Base-by-base conservation (phyloP, 2,113 vertebrate species). In the Alces alces region DNA sequence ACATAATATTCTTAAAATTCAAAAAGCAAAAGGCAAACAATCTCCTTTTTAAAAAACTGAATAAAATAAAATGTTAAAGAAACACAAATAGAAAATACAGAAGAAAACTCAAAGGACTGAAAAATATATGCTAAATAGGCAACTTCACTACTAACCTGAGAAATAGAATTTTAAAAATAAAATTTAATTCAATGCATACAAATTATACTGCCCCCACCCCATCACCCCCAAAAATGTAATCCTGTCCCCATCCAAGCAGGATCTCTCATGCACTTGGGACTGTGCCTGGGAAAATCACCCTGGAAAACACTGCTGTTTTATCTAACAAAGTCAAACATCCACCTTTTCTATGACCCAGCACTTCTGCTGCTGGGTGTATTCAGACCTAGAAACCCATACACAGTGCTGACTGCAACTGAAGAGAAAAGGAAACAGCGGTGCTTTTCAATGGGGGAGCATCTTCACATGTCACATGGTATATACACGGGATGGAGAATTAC, bases 281-380 rank as follows among this genome's bases (percentile, higher is more conserved):
- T 1, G 15, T 15, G 50, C 13, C 1, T 7, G 52, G 25, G 10
- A n/a, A 27, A 25, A 25, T 61, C 19, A 45, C n/a, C 47, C 64
- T 11, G 12, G 21, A 15, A 87, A 60, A 33, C 16, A 14, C 3
- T 39, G 50, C 3, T 10, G 52, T 36, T 13, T 4, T 6, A 10
- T 43, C 47, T 43, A 2, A 25, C 1, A 15, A 23, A 50, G 36
- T 25, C 39, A 30, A 83, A 1, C 3, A 2, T 8, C n/a, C 23
- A 13, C 14, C 6, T 50, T 0, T 12, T 78, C 55, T 11, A 2
- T 14, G 36, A 60, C 6, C 39, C 30, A 39, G 33, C 7, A 23
- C 4, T 9, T 84, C 27, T 4, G 6, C 58, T 33, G 11, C 0
- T 21, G 2, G 2, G 25, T 33, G 5, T 30, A 14, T 2, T 2